Percentiles rank a stretch among this genome's conserved stretches.
These are phyloP conservation scores for Drosophila carrolli DNA, from an alignment of 1,140 invertebrate genomes.

Conservation along the genomic window DNA sequence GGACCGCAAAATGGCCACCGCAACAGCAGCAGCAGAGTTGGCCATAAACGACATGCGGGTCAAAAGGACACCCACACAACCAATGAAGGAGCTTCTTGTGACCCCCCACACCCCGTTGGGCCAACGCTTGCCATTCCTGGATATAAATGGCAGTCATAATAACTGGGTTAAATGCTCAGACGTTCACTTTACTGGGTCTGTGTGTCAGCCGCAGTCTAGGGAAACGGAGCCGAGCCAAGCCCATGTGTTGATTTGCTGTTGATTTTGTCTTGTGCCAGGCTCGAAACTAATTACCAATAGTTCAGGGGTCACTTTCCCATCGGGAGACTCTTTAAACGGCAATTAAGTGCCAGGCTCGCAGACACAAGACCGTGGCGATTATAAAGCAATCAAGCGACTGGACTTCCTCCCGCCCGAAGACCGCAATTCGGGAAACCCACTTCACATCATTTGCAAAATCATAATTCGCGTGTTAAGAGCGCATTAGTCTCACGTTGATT, in stretches of 20 bases:
- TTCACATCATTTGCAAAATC: slow-evolving; percentile 82
- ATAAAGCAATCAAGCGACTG: slow-evolving; percentile 76
- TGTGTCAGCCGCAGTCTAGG: slow-evolving; percentile 40
- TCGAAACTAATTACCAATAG: slow-evolving; percentile 78
- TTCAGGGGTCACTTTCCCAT: slow-evolving; percentile 64
- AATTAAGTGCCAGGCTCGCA: slow-evolving; percentile 57
- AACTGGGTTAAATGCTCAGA: slow-evolving; percentile 77
- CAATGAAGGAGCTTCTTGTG: slow-evolving; percentile 13
- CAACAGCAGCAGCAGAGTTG: slow-evolving; percentile 60
- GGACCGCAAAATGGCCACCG: slow-evolving; percentile 72
- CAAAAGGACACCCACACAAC: slow-evolving; percentile 75
- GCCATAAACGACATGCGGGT: slow-evolving; percentile 78
- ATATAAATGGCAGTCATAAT: slow-evolving; percentile 81
- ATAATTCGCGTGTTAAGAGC: slow-evolving; percentile 83
- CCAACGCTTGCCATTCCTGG: slow-evolving; percentile 50
- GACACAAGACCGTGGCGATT: slow-evolving; percentile 58
- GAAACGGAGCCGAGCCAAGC: slow-evolving; percentile 2
- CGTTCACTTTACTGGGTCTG: slow-evolving; percentile 58
- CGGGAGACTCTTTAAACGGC: slow-evolving; percentile 68
- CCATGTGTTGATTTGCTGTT: slow-evolving; percentile 74
- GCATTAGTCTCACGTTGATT: slow-evolving; percentile 84
- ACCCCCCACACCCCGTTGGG: neutral
- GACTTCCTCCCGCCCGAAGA: neutral
- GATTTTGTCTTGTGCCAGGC: slow-evolving; percentile 60
- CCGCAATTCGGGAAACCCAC: slow-evolving; percentile 13